Evolutionary conservation across 2,797 vertebrate genomes (phyloP), one percentile per base, ranked within the genome.

Genomic region (Myotis pilosus): DNA sequence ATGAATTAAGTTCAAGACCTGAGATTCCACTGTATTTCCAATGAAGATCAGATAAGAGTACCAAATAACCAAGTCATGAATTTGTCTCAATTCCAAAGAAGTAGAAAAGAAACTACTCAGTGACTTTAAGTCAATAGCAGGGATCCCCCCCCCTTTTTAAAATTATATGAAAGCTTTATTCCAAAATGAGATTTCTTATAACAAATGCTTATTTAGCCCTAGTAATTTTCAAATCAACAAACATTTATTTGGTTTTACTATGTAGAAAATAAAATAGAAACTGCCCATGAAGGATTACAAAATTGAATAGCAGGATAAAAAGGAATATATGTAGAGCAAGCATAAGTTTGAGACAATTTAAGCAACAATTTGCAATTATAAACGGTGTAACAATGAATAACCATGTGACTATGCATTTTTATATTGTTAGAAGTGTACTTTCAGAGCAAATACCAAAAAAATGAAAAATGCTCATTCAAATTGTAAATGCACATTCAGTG

Each of bases 111-210:
- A 82, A 91, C 33, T 64, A 57, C 33, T 30, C 57, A 72, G 53
- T 78, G 23, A 41, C 49, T 88, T 81, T 62, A 74, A 86, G 47
- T 60, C 20, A 47, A 33, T 57, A 79, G 15, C 9, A 36, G 7
- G 11, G 19, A 82, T 47, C 33, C 12, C 17, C 38, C 17, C 38
- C 19, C 17, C 38, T 36, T 78, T 78, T 79, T 62, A 4, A 7
- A 83, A 38, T 93, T 17, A 22, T 2, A 4, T n/a, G 20, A 82
- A 55, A 5, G 36, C 74, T 96, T 96, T 92, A 89, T 78, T 95
- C 22, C 23, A 2, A 66, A 64, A 60, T 81, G 20, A 87, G 93
- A 79, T 79, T 84, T 79, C 33, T 83, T 74, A 47, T 68, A 80
- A 60, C 11, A 91, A 87, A 88, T 55, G 16, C 62, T 53, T 55